These are phyloP conservation scores for Tethea ocularis DNA, from an alignment of 2,888 invertebrate species.

Conservation along the genomic window DNA sequence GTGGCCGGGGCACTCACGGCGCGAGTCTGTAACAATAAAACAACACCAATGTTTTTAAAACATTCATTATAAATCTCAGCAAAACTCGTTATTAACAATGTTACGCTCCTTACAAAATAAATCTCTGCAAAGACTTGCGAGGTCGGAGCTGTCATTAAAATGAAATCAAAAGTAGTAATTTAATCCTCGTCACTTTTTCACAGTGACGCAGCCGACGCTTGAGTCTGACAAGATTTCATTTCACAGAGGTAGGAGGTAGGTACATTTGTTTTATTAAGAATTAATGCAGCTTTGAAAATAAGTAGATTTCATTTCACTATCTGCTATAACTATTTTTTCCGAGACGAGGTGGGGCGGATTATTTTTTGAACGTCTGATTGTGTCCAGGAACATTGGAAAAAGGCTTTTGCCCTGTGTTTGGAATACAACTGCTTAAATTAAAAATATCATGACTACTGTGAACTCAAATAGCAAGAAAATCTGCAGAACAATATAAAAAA, in stretches of 20 bases:
- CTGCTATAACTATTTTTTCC: too few relatives aligned
- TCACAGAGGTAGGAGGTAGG: slow-evolving; percentile 41
- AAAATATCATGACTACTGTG: too few relatives aligned
- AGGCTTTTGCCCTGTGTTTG: too few relatives aligned
- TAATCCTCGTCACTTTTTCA: slow-evolving; percentile 58
- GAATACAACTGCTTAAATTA: too few relatives aligned
- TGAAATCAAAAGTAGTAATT: slow-evolving; percentile 69
- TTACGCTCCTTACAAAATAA: slow-evolving; percentile 40
- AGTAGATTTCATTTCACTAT: too few relatives aligned
- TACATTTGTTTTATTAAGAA: too few relatives aligned
- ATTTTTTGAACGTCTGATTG: too few relatives aligned
- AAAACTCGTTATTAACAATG: slow-evolving; percentile 25
- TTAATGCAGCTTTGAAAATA: too few relatives aligned
- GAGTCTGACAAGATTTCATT: slow-evolving; percentile 46
- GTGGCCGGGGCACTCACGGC: slow-evolving; percentile 79
- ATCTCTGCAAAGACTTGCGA: slow-evolving; percentile 41
- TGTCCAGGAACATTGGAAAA: too few relatives aligned
- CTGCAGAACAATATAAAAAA: too few relatives aligned
- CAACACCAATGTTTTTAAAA: slow-evolving; percentile 17
- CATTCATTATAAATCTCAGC: slow-evolving; percentile 24
- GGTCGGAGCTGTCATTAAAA: slow-evolving; percentile 58
- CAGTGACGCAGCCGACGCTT: slow-evolving; percentile 33
- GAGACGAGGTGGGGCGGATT: too few relatives aligned
- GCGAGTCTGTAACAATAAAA: slow-evolving; percentile 73
- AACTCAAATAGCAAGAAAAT: too few relatives aligned